Evolutionary conservation across 2,113 vertebrate genomes (phyloP), one percentile per base, ranked within the genome.

Genomic region (Leiothrix lutea): DNA sequence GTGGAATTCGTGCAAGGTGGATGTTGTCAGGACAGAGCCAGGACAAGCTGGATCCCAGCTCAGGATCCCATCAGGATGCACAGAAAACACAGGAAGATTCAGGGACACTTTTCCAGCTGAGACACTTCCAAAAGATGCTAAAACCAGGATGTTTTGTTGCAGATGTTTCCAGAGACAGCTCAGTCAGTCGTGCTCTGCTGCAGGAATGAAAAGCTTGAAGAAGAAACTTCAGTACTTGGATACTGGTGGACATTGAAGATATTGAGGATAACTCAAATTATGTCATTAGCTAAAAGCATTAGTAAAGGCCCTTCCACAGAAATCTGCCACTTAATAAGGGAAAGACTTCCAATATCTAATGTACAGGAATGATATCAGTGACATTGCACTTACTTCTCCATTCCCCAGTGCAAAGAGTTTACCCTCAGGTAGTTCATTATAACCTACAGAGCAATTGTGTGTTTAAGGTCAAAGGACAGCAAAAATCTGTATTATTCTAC

Each of bases 351-450:
- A 36, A 9, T 18, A 20, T 5, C 24, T 8, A 65, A 57, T 14
- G 36, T 8, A 35, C 14, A 47, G 0, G 1, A 78, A 42, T 42
- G 38, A 10, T 6, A 0, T 2, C 24, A 26, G 8, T 47, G 36
- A 62, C 35, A 15, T 12, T 26, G 14, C 45, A 24, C 29, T 14
- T 11, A 31, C 4, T 22, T 33, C 81, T 65, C 42, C 8, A 12
- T n/a, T 70, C 47, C n/a, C 14, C 45, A n/a, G 0, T 7, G 8
- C 13, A 73, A 24, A 50, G 66, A n/a, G 5, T 21, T 53, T 16
- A 2, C 35, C 56, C 42, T 77, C 31, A 13, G 24, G 26, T 20
- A 56, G 22, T 3, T 44, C n/a, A 6, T 8, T 6, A 7, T 3
- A 45, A 66, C n/a, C 42, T 23, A 11, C 0, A 53, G 20, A 65